Percentiles rank a stretch among this genome's conserved stretches.
Conservation (phyloP, 1,140 invertebrate species). For the Dendroctonus valens region DNA sequence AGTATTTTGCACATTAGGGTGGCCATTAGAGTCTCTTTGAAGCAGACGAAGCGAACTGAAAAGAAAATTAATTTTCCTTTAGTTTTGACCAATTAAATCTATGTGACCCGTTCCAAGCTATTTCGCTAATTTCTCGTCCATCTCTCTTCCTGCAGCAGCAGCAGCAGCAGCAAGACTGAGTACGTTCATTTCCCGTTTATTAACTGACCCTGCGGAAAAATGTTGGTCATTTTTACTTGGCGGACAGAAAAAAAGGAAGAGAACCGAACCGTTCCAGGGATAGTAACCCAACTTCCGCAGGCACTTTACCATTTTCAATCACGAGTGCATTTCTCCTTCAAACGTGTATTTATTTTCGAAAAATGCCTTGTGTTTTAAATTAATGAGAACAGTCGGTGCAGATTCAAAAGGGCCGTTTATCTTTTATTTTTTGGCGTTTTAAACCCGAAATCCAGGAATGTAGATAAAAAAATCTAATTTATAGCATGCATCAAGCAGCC, state of each 20-base stretch:
- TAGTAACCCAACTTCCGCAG: background rate
- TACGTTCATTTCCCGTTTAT: conserved; percentile 24
- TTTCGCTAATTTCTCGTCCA: conserved; percentile 14
- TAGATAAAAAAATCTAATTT: conserved; percentile 7
- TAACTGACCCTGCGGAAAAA: conserved; percentile 24
- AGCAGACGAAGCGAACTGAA: background rate
- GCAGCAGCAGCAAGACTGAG: conserved; percentile 7
- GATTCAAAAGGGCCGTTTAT: background rate
- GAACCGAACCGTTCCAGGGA: background rate
- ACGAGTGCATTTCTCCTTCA: background rate
- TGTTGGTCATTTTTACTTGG: conserved; percentile 16
- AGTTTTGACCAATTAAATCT: conserved; percentile 10
- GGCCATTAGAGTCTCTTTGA: background rate
- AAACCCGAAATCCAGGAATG: background rate
- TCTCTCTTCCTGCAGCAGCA: conserved; percentile 2
- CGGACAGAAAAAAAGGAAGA: background rate
- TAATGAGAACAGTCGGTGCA: background rate
- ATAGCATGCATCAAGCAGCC: background rate
- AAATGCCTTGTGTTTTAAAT: background rate
- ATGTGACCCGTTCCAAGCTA: conserved; percentile 5
- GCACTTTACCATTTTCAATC: background rate
- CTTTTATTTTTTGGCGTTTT: conserved; percentile 1
- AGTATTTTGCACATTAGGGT: background rate
- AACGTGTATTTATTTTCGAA: background rate
- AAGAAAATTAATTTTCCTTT: background rate